Evolutionary conservation across 2,888 invertebrate species (phyloP), one percentile per base, ranked within the genome.

Genomic region (Epinotia nisella): DNA sequence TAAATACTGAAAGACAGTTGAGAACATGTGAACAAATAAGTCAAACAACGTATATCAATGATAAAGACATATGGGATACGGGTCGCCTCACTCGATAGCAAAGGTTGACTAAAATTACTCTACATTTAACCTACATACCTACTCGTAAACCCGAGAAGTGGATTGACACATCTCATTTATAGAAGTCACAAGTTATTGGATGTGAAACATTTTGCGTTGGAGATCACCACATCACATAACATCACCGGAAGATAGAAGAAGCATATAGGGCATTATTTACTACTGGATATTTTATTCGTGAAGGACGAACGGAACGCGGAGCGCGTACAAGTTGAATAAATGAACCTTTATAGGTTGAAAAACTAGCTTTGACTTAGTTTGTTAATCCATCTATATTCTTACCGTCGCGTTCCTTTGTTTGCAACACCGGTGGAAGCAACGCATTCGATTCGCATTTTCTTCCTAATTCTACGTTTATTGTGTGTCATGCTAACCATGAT

Each of bases 301-400:
- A 91, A 91, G 90, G 91, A 87, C 90, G 81, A 78, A 77, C 74
- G 76, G 82, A 83, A 91, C 90, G 89, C 88, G 84, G 76, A 76
- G 77, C 78, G 92, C 89, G 78, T 92, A 89, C 87, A 88, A 92
- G 88, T 83, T 75, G 78, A 72, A 74, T 75, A 81, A 81, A 81
- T 82, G 77, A 80, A 76, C 74, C 74, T 74, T 62, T 75, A 61
- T 59, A 69, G 49, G 59, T 69, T 69, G 67, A 67, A 69, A 74
- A 75, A 71, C 68, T 67, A 60, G 73, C 72, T 71, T 78, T 71
- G 71, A 74, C 76, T 77, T 77, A 75, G 78, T 77, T 78, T 76
- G 71, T 39, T 64, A 53, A 29, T 64, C 45, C 66, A 72, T 71
- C 60, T 68, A 69, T 74, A 76, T 74, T 73, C 74, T 56, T 55